Evolutionary conservation across 2,113 vertebrate genomes (phyloP).

Genomic region (Spea multiplicata): DNA sequence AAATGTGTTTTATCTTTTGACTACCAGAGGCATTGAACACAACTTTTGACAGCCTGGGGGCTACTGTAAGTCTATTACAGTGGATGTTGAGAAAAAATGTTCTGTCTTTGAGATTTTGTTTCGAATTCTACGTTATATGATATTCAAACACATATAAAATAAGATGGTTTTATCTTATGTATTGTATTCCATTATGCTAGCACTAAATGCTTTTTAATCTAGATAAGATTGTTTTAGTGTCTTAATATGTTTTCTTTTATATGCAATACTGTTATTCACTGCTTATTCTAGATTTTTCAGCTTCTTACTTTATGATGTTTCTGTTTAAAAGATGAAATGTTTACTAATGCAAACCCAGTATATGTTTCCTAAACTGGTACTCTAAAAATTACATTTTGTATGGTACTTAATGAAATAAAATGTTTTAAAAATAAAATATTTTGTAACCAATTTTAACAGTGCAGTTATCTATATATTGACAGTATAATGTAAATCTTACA

Average conservation of each 20-base stretch:
- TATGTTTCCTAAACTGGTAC: constrained; percentile 73
- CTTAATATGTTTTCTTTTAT: constrained; percentile 8
- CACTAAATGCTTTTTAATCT: constrained; percentile 3
- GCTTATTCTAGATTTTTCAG: constrained; percentile 18
- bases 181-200: constrained; percentile 16
- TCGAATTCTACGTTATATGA: too few species aligned
- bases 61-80: background rate
- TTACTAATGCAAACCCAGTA: constrained; percentile 64
- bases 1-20: constrained; percentile 44
- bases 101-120: too few species aligned
- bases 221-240: constrained; percentile 13
- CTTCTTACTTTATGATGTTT: constrained; percentile 19
- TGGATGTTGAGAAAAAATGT: too few species aligned
- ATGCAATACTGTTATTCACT: background rate
- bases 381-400: constrained; percentile 69
- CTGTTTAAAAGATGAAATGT: constrained; percentile 49
- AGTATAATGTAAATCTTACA: too few species aligned
- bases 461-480: too few species aligned
- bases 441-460: too few species aligned
- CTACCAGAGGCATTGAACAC: background rate
- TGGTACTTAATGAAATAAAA: constrained; percentile 62
- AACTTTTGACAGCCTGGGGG: background rate
- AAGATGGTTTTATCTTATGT: constrained; percentile 31
- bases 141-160: background rate
- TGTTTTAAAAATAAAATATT: too few species aligned